Evolutionary conservation across 1,140 invertebrate genomes (phyloP).

Genomic region (Ooceraea biroi): DNA sequence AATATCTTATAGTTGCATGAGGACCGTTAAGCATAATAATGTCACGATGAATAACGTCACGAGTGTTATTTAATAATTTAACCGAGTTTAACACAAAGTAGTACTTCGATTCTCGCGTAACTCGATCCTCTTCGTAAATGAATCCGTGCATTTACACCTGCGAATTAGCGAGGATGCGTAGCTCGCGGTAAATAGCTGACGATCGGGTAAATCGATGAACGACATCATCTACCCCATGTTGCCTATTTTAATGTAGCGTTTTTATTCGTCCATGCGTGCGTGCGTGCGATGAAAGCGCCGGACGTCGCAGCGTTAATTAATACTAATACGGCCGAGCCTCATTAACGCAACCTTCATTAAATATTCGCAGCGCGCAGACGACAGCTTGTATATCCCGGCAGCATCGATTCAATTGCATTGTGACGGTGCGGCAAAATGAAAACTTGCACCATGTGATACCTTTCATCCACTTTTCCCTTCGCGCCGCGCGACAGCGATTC

Average conservation of each 20-base stretch:
- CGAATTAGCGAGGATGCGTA: conserved; percentile 22
- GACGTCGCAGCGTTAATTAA: conserved; percentile 78
- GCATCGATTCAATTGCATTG: conserved; percentile 80
- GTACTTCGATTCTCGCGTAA: background rate
- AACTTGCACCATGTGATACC: conserved; percentile 67
- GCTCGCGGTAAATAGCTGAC: conserved; percentile 22
- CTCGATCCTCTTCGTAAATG: background rate
- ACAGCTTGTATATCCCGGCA: conserved; percentile 70
- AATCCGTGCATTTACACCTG: background rate
- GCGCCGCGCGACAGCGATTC: conserved; percentile 63
- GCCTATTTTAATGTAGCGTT: conserved; percentile 54
- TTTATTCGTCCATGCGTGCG: background rate
- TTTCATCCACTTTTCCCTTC: conserved; percentile 64
- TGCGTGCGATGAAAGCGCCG: conserved; percentile 62
- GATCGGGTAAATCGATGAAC: conserved; percentile 24
- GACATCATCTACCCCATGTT: background rate
- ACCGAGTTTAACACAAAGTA: background rate
- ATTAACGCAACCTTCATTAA: conserved; percentile 82
- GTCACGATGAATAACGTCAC: background rate
- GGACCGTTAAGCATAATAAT: background rate
- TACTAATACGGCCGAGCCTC: conserved; percentile 81
- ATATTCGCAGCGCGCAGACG: conserved; percentile 77
- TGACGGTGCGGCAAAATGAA: conserved; percentile 70
- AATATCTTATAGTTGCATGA: background rate
- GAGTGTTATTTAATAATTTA: background rate